A percentile compares a stretch with the other conserved stretches of the same genome.
Conservation (phyloP, 1,140 invertebrate species). For the Orussus abietinus region DNA sequence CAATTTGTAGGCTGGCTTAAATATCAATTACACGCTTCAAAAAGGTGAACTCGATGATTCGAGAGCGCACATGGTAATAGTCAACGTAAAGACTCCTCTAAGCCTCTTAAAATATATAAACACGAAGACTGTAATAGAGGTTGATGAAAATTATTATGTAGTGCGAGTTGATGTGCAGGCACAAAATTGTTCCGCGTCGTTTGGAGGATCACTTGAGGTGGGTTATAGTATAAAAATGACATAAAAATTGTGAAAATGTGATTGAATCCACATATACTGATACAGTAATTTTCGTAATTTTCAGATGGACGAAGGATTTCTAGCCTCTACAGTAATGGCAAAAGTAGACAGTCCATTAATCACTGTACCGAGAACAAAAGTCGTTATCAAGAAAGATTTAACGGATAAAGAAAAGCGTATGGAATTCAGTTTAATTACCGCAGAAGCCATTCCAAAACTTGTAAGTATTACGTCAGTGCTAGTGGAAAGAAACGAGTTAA, state of each 20-base stretch:
- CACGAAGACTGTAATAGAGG: conserved; percentile 48
- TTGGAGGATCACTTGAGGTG: conserved; percentile 53
- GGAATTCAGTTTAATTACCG: conserved; percentile 35
- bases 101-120: conserved; percentile 50
- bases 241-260: no score
- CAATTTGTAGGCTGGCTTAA: conserved; percentile 46
- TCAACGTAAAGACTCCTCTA: conserved; percentile 57
- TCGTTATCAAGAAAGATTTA: conserved; percentile 65
- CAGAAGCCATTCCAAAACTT: conserved; percentile 19
- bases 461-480: conserved; percentile 22
- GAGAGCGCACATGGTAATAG: conserved; percentile 46
- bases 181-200: conserved; percentile 44
- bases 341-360: conserved; percentile 60
- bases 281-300: conserved; percentile 21
- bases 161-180: conserved; percentile 49
- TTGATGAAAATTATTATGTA: conserved; percentile 55
- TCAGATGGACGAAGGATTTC: conserved; percentile 59
- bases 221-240: no score
- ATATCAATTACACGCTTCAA: conserved; percentile 52
- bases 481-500: background rate
- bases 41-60: conserved; percentile 44
- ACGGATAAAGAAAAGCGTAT: conserved; percentile 59
- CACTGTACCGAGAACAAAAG: conserved; percentile 59
- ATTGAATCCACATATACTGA: no score
- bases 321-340: conserved; percentile 57